A percentile compares a stretch with the other conserved stretches of the same genome.
phyloP scores from a whole-genome alignment of 2,113 vertebrate species.

The Colossoma macropomum region DNA sequence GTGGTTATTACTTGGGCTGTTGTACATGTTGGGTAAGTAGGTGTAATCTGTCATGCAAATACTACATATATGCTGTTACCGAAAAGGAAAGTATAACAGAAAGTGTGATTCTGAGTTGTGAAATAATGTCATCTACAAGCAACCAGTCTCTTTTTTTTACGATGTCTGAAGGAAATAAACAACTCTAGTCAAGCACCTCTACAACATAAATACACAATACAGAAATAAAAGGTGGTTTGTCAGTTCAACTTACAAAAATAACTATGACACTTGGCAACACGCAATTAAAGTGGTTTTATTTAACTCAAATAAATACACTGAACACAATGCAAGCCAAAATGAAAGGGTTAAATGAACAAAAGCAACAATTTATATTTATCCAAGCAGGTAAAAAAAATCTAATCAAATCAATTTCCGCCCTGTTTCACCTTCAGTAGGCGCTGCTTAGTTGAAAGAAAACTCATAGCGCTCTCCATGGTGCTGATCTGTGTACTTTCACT shows the following conservation, averaged over 20 bases:
- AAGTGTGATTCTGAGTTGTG: constrained; percentile 26
- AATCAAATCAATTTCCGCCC: too few relatives aligned
- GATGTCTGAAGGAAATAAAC: constrained; percentile 21
- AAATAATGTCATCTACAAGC: constrained; percentile 20
- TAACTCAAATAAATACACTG: neutral
- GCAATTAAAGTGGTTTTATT: too few relatives aligned
- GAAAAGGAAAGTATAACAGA: constrained; percentile 19
- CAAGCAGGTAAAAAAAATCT: neutral
- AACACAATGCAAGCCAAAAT: neutral
- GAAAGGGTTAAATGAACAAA: neutral
- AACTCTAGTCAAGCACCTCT: constrained; percentile 29
- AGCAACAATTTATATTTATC: neutral
- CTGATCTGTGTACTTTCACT: neutral
- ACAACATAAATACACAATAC: neutral
- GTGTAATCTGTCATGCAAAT: constrained; percentile 41
- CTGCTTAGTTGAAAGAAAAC: neutral
- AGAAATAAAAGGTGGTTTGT: neutral
- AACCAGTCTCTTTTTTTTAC: neutral
- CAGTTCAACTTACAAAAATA: neutral
- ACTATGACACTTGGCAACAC: neutral
- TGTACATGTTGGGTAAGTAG: constrained; percentile 42
- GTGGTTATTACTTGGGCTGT: constrained; percentile 27
- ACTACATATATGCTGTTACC: constrained; percentile 9
- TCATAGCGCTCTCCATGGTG: neutral
- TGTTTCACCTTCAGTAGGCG: neutral